phyloP scores from a whole-genome alignment of 2,888 invertebrate genomes.

The Phengaris alcon region DNA sequence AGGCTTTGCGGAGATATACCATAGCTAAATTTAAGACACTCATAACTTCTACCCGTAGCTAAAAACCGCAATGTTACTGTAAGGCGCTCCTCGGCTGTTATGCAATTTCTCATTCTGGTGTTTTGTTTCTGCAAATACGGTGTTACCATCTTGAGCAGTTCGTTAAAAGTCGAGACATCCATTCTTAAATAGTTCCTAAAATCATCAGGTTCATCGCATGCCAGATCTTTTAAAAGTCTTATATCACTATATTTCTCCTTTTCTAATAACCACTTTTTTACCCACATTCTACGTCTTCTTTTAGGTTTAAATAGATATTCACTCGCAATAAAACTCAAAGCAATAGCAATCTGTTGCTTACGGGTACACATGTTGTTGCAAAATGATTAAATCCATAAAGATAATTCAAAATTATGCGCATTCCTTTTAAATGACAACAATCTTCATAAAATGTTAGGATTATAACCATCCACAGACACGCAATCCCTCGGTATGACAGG shows the following conservation, averaged over 20 bases:
- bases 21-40: conserved; percentile 23
- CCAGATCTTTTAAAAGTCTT: conserved; percentile 1
- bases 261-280: conserved; percentile 4
- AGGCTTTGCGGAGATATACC: conserved; percentile 23
- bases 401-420: too few species aligned
- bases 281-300: conserved; percentile 20
- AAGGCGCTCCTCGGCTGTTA: conserved; percentile 18
- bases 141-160: conserved; percentile 21
- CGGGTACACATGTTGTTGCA: too few species aligned
- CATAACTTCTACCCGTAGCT: conserved; percentile 21
- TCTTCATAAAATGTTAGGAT: too few species aligned
- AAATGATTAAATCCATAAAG: too few species aligned
- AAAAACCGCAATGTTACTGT: conserved; percentile 24
- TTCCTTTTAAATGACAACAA: too few species aligned
- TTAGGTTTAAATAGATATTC: conserved; percentile 25
- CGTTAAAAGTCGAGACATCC: conserved; percentile 18
- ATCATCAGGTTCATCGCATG: background rate
- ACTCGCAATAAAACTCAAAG: conserved; percentile 23
- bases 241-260: background rate
- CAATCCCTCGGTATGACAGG: too few species aligned
- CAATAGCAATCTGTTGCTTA: conserved; percentile 3
- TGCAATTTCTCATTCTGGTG: conserved; percentile 18
- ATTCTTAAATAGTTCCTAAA: conserved; percentile 16
- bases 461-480: too few species aligned
- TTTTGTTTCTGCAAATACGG: conserved; percentile 22